Conservation (phyloP, 2,888 invertebrate genomes). For the Ametastegia equiseti region DNA sequence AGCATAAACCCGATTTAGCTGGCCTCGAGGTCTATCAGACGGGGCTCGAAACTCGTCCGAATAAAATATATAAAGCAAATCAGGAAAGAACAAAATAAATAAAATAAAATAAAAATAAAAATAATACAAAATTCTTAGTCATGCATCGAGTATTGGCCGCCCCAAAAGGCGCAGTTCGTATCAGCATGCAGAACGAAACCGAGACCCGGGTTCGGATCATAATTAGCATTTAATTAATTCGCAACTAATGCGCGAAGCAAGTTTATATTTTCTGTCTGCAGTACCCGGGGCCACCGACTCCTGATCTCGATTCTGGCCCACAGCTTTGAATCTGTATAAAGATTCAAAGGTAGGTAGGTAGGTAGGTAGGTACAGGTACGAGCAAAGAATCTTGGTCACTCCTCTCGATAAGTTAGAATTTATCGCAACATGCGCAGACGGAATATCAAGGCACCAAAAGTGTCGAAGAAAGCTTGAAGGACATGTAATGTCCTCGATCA, state of each 20-base stretch:
- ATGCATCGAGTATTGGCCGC: conserved; percentile 50
- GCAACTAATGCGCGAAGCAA: conserved; percentile 69
- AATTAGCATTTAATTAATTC: conserved; percentile 73
- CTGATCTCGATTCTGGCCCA: neutral
- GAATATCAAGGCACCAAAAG: conserved; percentile 12
- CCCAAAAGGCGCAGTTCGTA: conserved; percentile 51
- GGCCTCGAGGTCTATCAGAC: no score
- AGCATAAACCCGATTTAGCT: no score
- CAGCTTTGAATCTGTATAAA: neutral
- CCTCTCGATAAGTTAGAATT: conserved; percentile 17
- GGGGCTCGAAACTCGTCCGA: no score
- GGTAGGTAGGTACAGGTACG: no score
- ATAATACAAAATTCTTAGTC: conserved; percentile 61
- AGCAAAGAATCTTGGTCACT: neutral
- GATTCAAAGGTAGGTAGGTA: no score
- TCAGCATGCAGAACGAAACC: conserved; percentile 63
- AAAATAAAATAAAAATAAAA: conserved; percentile 46
- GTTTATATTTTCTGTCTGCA: conserved; percentile 59
- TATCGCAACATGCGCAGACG: neutral
- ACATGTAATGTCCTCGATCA: neutral
- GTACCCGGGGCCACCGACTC: neutral
- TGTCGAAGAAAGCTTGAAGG: conserved; percentile 18
- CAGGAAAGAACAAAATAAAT: no score
- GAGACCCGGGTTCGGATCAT: conserved; percentile 59
- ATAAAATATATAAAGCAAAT: no score